Evolutionary conservation across 2,113 vertebrate genomes (phyloP).

Genomic region (Crotophaga sulcirostris): DNA sequence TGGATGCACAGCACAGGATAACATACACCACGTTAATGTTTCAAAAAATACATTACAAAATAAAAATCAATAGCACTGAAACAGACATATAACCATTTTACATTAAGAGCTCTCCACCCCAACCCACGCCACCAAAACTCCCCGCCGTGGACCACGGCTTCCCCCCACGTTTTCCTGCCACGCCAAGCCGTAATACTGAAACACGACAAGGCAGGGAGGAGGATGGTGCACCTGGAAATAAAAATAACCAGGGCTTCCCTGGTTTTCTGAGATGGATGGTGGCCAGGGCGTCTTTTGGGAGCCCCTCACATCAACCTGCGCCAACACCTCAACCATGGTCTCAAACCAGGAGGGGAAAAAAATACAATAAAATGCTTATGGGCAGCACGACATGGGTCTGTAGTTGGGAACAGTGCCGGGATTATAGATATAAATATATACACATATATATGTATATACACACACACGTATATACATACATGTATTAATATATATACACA

Average conservation of each 20-base stretch:
- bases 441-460: no score
- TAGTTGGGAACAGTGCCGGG: not conserved
- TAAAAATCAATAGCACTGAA: not conserved
- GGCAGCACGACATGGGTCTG: not conserved
- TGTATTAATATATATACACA: no score
- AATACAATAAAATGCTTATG: not conserved
- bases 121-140: not conserved
- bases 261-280: not conserved
- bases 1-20: not conserved
- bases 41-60: constrained; percentile 25
- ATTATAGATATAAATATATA: no score
- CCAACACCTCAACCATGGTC: not conserved
- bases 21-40: not conserved
- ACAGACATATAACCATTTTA: not conserved
- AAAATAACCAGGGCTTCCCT: not conserved
- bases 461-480: no score
- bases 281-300: not conserved
- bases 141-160: not conserved
- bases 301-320: not conserved
- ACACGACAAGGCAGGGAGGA: not conserved
- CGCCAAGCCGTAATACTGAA: not conserved
- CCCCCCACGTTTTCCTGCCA: not conserved
- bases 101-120: not conserved
- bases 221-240: not conserved
- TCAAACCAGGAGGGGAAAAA: not conserved